phyloP scores from a whole-genome alignment of 2,888 invertebrate species.

The Callyntrura sp. region DNA sequence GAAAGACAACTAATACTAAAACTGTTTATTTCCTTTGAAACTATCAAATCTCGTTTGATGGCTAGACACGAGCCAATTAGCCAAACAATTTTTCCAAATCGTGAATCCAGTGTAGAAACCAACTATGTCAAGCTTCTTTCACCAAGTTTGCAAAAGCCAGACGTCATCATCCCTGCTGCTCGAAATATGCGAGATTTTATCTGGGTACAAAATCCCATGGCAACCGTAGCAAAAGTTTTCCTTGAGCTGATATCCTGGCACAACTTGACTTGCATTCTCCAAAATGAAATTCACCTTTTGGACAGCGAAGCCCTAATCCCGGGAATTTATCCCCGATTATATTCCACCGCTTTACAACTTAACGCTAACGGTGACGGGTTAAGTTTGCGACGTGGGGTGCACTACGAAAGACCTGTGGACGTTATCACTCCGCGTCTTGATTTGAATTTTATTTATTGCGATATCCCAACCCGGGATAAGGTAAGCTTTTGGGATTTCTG shows the following conservation, averaged over 20 bases:
- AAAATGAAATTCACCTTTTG: constrained; percentile 18
- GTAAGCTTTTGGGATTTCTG: constrained; percentile 41
- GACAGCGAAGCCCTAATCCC: constrained; percentile 27
- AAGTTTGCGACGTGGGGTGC: constrained; percentile 10
- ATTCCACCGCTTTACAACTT: neutral
- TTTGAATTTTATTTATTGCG: constrained; percentile 62
- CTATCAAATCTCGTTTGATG: constrained; percentile 2
- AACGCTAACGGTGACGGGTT: neutral
- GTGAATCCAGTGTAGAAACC: constrained; percentile 9
- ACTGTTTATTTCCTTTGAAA: constrained; percentile 54
- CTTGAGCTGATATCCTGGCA: constrained; percentile 31
- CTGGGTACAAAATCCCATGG: neutral
- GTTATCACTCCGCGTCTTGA: constrained; percentile 7
- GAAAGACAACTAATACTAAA: constrained; percentile 27
- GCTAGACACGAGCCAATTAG: neutral
- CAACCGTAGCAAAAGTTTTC: constrained; percentile 32
- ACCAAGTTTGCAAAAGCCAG: constrained; percentile 28
- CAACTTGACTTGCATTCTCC: constrained; percentile 33
- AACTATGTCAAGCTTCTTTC: constrained; percentile 44
- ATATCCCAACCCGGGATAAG: neutral
- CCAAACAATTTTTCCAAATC: constrained; percentile 12
- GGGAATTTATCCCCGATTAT: constrained; percentile 46
- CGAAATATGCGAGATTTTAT: constrained; percentile 27
- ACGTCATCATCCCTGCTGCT: neutral
- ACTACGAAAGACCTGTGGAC: constrained; percentile 49